These are phyloP conservation scores for Melanitta fusca DNA, from an alignment of 2,797 vertebrate genomes.

Conservation along the genomic window DNA sequence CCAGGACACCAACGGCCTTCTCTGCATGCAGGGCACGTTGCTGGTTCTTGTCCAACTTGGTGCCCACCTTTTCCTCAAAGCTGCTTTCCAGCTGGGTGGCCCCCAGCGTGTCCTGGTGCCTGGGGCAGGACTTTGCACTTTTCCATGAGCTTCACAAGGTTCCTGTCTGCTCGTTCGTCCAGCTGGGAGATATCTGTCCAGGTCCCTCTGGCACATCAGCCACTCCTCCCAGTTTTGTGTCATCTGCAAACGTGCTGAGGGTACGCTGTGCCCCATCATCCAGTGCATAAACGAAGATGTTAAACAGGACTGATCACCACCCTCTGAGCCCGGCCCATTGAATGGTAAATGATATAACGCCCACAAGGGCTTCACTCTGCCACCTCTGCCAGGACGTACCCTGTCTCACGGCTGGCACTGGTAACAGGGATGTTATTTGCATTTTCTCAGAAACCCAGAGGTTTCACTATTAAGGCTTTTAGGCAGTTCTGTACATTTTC, in stretches of 20 bases:
- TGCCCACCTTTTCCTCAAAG: background rate
- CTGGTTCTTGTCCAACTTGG: background rate
- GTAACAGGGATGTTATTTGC: background rate
- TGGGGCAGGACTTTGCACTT: background rate
- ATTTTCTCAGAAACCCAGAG: background rate
- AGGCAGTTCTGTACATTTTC: background rate
- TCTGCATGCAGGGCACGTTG: fast-evolving
- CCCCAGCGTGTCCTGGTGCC: background rate
- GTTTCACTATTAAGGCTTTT: background rate
- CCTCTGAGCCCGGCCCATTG: background rate
- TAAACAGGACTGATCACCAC: background rate
- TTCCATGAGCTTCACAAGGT: background rate
- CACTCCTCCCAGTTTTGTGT: background rate
- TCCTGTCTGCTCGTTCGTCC: background rate
- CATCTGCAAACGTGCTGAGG: too few species aligned
- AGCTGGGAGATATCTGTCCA: background rate
- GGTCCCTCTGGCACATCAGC: background rate
- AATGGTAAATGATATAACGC: background rate
- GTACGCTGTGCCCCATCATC: too few species aligned
- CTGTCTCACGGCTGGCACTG: background rate
- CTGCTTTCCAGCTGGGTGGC: background rate
- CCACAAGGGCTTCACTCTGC: background rate
- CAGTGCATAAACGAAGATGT: too few species aligned
- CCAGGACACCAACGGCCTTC: fast-evolving
- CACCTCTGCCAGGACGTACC: background rate